A percentile compares a stretch with the other conserved stretches of the same genome.
These are phyloP conservation scores for Capreolus pygargus DNA, from an alignment of 2,113 vertebrate genomes.

Conservation along the genomic window DNA sequence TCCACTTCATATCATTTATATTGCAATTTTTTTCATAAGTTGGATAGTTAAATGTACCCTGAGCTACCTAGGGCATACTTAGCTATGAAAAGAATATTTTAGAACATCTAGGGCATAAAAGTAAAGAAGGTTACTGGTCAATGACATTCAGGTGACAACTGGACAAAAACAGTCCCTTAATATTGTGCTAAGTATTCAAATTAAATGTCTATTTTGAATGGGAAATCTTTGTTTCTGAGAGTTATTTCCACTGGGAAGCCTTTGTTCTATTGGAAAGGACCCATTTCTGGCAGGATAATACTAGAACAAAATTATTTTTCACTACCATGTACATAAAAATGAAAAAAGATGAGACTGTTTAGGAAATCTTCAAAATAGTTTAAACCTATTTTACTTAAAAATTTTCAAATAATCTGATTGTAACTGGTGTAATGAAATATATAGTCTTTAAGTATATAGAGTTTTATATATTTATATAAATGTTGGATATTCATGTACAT, in stretches of 20 bases:
- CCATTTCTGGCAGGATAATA: not conserved
- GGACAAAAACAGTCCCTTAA: not conserved
- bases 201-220: conserved; percentile 38
- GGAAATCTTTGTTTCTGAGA: conserved; percentile 5
- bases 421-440: not conserved
- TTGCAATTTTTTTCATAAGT: not conserved
- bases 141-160: not conserved
- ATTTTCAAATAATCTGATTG: not conserved
- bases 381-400: not conserved
- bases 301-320: conserved; percentile 25
- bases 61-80: not conserved
- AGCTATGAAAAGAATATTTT: conserved; percentile 18
- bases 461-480: not conserved
- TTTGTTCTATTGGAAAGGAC: conserved; percentile 18
- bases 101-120: not conserved
- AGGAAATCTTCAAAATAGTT: not conserved
- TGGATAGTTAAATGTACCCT: not conserved
- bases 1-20: conserved; percentile 7
- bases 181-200: conserved; percentile 2
- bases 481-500: not conserved
- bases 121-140: not conserved
- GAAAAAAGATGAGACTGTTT: not conserved
- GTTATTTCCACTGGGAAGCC: not conserved
- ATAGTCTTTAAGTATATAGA: not conserved
- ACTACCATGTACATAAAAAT: not conserved